Percentiles rank a stretch among this genome's conserved stretches.
Evolutionary conservation across 2,888 invertebrate genomes (phyloP).

Genomic region (Helicoverpa assulta): DNA sequence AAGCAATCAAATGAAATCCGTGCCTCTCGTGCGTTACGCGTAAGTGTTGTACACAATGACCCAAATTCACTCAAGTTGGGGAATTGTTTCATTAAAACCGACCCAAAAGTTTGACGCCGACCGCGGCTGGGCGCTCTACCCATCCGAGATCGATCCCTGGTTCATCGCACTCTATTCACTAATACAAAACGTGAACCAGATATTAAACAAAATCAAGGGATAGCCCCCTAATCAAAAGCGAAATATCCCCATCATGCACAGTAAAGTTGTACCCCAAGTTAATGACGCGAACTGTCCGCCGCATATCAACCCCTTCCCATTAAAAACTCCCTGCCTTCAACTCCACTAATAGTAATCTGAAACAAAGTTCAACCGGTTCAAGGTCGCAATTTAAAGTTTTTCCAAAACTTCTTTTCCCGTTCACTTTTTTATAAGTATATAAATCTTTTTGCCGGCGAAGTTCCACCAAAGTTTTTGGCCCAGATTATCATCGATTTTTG

Average conservation of each 20-base stretch:
- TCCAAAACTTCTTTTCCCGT: conserved; percentile 89
- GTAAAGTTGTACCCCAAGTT: conserved; percentile 68
- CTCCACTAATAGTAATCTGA: conserved; percentile 89
- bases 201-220: conserved; percentile 69
- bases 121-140: conserved; percentile 74
- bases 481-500: conserved; percentile 91
- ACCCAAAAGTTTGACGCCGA: conserved; percentile 84
- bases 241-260: conserved; percentile 75
- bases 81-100: conserved; percentile 87
- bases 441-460: conserved; percentile 90
- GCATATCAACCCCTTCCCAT: conserved; percentile 82
- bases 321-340: conserved; percentile 84
- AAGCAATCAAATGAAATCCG: conserved; percentile 69
- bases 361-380: conserved; percentile 89
- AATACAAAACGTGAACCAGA: conserved; percentile 74
- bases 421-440: conserved; percentile 90
- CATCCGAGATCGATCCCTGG: conserved; percentile 80
- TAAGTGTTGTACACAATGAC: conserved; percentile 82
- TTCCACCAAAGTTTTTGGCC: conserved; percentile 89
- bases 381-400: conserved; percentile 91
- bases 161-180: conserved; percentile 80
- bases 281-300: conserved; percentile 76
- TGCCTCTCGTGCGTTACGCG: conserved; percentile 71
- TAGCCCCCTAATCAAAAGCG: conserved; percentile 72
- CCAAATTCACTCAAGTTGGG: conserved; percentile 81